Percentiles rank a stretch among this genome's conserved stretches.
phyloP scores from a whole-genome alignment of 2,113 vertebrate genomes.

The Callospermophilus lateralis region DNA sequence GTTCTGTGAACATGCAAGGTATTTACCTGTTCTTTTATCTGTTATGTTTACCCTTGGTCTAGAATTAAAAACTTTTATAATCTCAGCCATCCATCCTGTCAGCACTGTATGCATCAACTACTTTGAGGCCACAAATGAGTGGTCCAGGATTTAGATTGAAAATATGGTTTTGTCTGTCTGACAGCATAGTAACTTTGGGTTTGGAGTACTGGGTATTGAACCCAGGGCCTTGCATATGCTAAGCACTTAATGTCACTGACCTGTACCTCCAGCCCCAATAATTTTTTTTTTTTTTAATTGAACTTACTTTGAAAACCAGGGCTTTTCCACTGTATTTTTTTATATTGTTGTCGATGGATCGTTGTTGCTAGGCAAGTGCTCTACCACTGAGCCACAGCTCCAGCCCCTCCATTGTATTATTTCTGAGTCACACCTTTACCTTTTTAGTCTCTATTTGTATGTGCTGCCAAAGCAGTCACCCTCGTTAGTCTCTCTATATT shows the following conservation, averaged over 20 bases:
- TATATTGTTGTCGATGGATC: no score
- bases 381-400: no score
- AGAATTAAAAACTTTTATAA: background rate
- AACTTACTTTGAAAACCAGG: background rate
- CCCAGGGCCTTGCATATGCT: background rate
- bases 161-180: background rate
- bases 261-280: no score
- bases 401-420: background rate
- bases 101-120: background rate
- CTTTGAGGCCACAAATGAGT: background rate
- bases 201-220: background rate
- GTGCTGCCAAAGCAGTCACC: no score
- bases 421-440: conserved; percentile 12
- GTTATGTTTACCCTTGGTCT: background rate
- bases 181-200: background rate
- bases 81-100: background rate
- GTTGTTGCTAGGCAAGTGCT: no score
- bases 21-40: background rate
- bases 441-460: background rate
- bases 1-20: background rate
- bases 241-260: background rate
- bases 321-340: background rate
- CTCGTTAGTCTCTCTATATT: background rate
- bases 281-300: background rate
- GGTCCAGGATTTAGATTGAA: background rate